These are phyloP conservation scores for Drosophila parabipectinata DNA, from an alignment of 1,140 invertebrate species.

Conservation along the genomic window DNA sequence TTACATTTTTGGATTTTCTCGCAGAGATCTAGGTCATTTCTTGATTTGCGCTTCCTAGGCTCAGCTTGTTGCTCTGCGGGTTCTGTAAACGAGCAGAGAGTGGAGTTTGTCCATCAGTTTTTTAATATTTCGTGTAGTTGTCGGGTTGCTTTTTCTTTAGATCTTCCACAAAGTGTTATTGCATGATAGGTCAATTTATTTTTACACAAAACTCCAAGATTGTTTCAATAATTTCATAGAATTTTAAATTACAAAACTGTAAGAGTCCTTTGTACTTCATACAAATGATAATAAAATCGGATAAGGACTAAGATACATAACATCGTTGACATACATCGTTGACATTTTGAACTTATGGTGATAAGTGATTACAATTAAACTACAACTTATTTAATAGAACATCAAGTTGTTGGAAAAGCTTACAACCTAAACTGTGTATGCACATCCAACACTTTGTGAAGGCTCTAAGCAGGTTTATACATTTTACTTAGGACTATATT, in stretches of 20 bases:
- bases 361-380: slow-evolving; percentile 18
- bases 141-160: slow-evolving; percentile 15
- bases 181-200: neutral
- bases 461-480: slow-evolving; percentile 38
- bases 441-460: slow-evolving; percentile 66
- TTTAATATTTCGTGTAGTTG: neutral
- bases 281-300: neutral
- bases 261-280: neutral
- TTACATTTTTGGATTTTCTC: slow-evolving; percentile 38
- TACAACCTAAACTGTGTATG: slow-evolving; percentile 5
- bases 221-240: neutral
- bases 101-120: slow-evolving; percentile 69
- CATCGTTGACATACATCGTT: no score
- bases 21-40: slow-evolving; percentile 38
- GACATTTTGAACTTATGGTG: slow-evolving; percentile 44
- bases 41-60: slow-evolving; percentile 24
- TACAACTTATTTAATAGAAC: slow-evolving; percentile 1
- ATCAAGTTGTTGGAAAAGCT: neutral
- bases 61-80: slow-evolving; percentile 34
- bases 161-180: slow-evolving; percentile 59
- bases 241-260: no score
- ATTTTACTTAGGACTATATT: slow-evolving; percentile 52
- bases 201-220: neutral
- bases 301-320: neutral
- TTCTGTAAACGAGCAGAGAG: slow-evolving; percentile 77